phyloP scores from a whole-genome alignment of 2,888 invertebrate species.

The Caenorhabditis drosophilae region DNA sequence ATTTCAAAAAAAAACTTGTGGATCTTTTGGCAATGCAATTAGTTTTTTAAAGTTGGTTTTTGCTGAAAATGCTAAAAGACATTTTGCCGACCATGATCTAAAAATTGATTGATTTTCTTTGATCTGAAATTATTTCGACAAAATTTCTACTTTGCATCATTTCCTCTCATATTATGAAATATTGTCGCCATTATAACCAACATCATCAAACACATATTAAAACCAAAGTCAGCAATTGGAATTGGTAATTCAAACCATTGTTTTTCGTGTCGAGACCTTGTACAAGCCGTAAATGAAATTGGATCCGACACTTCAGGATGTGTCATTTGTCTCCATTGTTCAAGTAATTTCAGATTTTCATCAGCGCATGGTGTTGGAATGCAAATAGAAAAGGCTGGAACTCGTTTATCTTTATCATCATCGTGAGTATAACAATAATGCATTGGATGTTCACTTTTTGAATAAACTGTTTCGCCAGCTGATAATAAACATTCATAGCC shows the following conservation, averaged over 20 bases:
- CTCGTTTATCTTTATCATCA: constrained; percentile 45
- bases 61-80: constrained; percentile 64
- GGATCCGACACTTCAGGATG: constrained; percentile 43
- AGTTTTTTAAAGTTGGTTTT: constrained; percentile 61
- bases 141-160: constrained; percentile 50
- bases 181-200: constrained; percentile 65
- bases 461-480: constrained; percentile 66
- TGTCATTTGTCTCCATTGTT: constrained; percentile 57
- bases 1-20: constrained; percentile 23
- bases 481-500: constrained; percentile 63
- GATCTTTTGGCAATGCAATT: constrained; percentile 65
- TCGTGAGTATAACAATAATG: constrained; percentile 64
- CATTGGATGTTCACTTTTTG: constrained; percentile 65
- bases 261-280: constrained; percentile 58
- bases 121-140: constrained; percentile 1
- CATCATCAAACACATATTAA: constrained; percentile 58
- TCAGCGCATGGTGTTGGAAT: constrained; percentile 64
- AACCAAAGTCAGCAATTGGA: constrained; percentile 63
- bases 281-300: constrained; percentile 64
- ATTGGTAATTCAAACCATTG: constrained; percentile 65
- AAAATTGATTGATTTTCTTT: not conserved
- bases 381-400: constrained; percentile 60
- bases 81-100: constrained; percentile 57
- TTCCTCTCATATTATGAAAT: constrained; percentile 61
- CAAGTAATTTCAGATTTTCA: constrained; percentile 57